These are phyloP conservation scores for Pristis pectinata DNA, from an alignment of 2,797 vertebrate species.

Conservation along the genomic window DNA sequence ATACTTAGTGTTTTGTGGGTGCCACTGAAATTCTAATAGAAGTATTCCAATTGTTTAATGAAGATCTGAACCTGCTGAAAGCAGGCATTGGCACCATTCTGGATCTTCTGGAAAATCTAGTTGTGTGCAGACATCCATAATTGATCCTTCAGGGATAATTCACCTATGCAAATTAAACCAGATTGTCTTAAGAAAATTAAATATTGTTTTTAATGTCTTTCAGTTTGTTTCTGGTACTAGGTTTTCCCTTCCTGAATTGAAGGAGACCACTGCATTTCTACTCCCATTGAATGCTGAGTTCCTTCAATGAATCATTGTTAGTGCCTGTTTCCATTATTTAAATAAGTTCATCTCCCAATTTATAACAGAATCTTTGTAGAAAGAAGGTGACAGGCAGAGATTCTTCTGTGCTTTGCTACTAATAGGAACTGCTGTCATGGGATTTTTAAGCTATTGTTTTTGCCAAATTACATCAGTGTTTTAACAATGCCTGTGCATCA, in stretches of 20 bases:
- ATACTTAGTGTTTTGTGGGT: not conserved
- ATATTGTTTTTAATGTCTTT: not conserved
- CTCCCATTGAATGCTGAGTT: not conserved
- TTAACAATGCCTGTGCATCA: not conserved
- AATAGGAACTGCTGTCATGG: not conserved
- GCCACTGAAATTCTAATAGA: not conserved
- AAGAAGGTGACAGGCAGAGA: not conserved
- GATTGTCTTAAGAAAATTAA: not conserved
- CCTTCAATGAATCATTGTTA: not conserved
- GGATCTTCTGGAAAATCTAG: not conserved
- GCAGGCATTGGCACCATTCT: not conserved
- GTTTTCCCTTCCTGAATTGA: not conserved
- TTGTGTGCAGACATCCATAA: not conserved
- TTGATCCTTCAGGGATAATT: not conserved
- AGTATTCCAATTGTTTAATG: not conserved
- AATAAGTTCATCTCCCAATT: not conserved
- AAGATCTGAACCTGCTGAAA: not conserved
- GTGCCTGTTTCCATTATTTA: not conserved
- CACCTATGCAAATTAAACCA: not conserved
- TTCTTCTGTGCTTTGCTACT: not conserved
- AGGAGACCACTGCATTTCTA: not conserved
- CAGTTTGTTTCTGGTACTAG: not conserved
- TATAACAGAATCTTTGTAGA: not conserved
- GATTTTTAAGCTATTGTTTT: not conserved
- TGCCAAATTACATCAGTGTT: not conserved